Evolutionary conservation across 2,113 vertebrate species (phyloP), one percentile per base, ranked within the genome.

Genomic region (Entosphenus tridentatus): DNA sequence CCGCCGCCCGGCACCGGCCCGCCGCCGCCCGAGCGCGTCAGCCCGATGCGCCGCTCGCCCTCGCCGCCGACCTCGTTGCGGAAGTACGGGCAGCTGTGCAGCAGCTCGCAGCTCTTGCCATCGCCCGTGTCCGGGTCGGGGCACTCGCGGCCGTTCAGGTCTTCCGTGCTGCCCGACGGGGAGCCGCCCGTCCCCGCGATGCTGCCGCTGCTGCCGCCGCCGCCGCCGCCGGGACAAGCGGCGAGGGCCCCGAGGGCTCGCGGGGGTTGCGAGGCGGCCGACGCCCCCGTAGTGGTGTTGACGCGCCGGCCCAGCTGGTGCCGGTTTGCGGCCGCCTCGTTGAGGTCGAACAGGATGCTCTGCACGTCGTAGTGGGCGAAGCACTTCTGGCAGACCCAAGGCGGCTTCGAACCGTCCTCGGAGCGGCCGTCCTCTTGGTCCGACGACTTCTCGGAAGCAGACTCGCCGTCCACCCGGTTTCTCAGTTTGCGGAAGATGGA

Each of bases 401-500:
- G 86, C 10, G 62, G 8, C 69, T 83, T 87, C 69, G 80, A 70
- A 0, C 75, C 79, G 21, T 96, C 89, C 62, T 95, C 90, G 8
- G 79, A 84, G 18, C 86, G 78, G 71, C 79, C 82, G 73, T 95
- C 90, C 73, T 96, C 90, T 8, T 78, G 78, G 16, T 96, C 90
- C 2, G 86, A 87, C 0, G 75, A 84, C 74, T 71, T 81, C 73
- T 81, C 83, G 72, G 62, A 65, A 76, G 86, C 85, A 68, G 92
- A 87, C 0, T 88, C 88, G 72, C 95, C 89, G 18, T 81, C 86
- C 75, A 87, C 84, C 71, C 85, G 86, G 72, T 84, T 88, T 69
- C 88, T 83, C 73, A 96, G 79, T 71, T 95, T 96, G 58, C 89
- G 85, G 74, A 96, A 96, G 79, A 96, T 96, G 68, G 88, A 93